Conservation (phyloP, 2,113 vertebrate genomes). For the Grammomys dolichurus region DNA sequence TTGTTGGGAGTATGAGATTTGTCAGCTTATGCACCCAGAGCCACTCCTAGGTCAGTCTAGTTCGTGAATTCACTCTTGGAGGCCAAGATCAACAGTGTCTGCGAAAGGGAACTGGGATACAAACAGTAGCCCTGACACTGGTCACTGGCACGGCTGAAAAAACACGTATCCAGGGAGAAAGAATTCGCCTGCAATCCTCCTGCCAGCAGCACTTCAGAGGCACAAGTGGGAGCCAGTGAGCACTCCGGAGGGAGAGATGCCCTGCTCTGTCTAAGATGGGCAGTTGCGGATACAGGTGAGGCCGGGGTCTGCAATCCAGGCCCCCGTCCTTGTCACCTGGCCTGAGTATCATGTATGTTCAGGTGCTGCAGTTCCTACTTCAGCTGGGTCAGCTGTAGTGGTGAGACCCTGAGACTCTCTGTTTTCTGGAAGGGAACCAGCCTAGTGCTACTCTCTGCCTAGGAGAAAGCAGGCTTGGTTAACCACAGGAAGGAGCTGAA, state of each 20-base stretch:
- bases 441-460: too few relatives aligned
- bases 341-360: not conserved
- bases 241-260: not conserved
- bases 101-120: not conserved
- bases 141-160: not conserved
- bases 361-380: not conserved
- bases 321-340: not conserved
- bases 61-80: fast-evolving
- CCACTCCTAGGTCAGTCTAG: too few relatives aligned
- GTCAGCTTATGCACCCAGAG: not conserved
- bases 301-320: not conserved
- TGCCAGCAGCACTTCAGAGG: fast-evolving
- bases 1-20: fast-evolving
- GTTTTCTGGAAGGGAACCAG: not conserved
- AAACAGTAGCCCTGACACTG: not conserved
- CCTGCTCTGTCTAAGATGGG: not conserved
- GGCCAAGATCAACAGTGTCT: not conserved
- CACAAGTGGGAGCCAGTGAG: fast-evolving
- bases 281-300: fast-evolving
- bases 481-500: not conserved
- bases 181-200: fast-evolving
- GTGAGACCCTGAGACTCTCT: not conserved
- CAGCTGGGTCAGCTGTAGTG: not conserved
- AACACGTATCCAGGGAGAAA: not conserved
- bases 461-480: fast-evolving